Evolutionary conservation across 2,888 invertebrate species (phyloP).

Genomic region (Pammene aurita): DNA sequence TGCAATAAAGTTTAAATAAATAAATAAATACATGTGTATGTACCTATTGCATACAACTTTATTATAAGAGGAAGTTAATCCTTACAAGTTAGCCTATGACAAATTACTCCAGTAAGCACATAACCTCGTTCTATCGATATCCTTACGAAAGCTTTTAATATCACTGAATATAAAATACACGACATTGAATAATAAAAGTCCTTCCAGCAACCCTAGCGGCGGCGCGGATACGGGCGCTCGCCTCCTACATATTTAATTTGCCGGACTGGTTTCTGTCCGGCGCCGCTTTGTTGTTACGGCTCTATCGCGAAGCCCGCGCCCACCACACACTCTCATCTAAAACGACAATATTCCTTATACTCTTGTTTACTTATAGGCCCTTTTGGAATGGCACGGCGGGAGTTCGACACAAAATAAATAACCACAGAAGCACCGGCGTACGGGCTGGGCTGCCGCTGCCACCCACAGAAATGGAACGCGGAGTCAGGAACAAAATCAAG

Average conservation of each 20-base stretch:
- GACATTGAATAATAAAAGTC: slow-evolving; percentile 10
- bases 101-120: too few species aligned
- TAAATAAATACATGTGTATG: too few species aligned
- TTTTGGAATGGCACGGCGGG: neutral
- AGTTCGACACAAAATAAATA: slow-evolving; percentile 31
- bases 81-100: too few species aligned
- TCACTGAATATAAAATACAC: neutral
- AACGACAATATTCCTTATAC: neutral
- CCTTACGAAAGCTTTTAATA: too few species aligned
- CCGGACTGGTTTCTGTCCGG: slow-evolving; percentile 80
- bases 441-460: slow-evolving; percentile 1
- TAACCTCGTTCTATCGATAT: too few species aligned
- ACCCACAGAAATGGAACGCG: slow-evolving; percentile 21
- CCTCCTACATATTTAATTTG: slow-evolving; percentile 83
- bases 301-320: slow-evolving; percentile 65
- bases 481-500: slow-evolving; percentile 25
- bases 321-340: slow-evolving; percentile 14
- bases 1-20: too few species aligned
- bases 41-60: too few species aligned
- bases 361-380: neutral
- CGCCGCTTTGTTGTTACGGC: slow-evolving; percentile 78
- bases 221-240: slow-evolving; percentile 71
- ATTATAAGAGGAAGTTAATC: too few species aligned
- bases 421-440: slow-evolving; percentile 25
- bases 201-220: slow-evolving; percentile 50